A percentile compares a stretch with the other conserved stretches of the same genome.
Evolutionary conservation across 2,797 vertebrate genomes (phyloP).

Genomic region (Schizothorax lantsangensis): DNA sequence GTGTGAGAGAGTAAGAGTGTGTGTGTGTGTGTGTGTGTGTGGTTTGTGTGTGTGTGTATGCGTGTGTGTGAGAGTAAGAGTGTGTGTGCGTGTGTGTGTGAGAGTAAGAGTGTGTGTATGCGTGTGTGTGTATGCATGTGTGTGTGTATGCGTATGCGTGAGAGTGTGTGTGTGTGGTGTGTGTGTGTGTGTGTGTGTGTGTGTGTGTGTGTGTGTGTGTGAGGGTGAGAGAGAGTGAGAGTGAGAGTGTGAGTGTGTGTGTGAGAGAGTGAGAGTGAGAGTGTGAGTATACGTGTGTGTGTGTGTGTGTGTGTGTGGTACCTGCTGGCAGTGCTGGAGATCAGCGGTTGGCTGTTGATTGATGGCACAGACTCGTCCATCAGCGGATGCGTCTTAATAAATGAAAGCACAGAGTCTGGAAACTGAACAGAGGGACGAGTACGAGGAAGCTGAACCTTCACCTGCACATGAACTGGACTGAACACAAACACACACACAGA

Average conservation of each 20-base stretch:
- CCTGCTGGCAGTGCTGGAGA: conserved; percentile 93
- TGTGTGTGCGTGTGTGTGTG: neutral
- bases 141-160: no score
- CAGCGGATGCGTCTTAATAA: conserved; percentile 93
- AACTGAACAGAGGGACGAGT: conserved; percentile 89
- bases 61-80: no score
- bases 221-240: no score
- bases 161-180: neutral
- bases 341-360: conserved; percentile 86
- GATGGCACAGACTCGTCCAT: conserved; percentile 92
- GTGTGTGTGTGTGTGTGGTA: conserved; percentile 60
- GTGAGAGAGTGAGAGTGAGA: no score
- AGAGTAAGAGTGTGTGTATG: no score
- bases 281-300: neutral
- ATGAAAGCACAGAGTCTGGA: conserved; percentile 90
- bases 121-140: neutral
- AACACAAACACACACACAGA: conserved; percentile 49
- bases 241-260: no score
- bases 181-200: no score
- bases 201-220: no score
- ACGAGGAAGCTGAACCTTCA: conserved; percentile 85
- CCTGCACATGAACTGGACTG: conserved; percentile 93
- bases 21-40: no score
- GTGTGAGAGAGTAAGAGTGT: no score
- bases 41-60: no score